Base-by-base conservation (phyloP, 35 echinoderm and acorn worm genomes). In the Apostichopus japonicus region DNA sequence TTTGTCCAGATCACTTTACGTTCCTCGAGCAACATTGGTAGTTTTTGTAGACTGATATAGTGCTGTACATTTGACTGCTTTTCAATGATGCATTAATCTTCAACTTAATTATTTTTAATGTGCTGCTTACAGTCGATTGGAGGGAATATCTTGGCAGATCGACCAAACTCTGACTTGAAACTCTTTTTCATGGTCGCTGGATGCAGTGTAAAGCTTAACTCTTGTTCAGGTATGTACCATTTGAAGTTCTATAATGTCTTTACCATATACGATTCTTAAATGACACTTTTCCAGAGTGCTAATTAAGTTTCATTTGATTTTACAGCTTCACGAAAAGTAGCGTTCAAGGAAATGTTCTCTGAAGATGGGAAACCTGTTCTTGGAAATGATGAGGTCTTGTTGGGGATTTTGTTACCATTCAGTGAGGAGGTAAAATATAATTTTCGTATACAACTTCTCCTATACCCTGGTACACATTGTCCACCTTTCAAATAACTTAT, bases 371-470 rank as follows among this genome's bases (percentile, higher is more conserved):
- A 51, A 73, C 65, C 59, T 72, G 25, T 6, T 13, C 56, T 89
- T 59, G 62, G 63, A 17, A 23, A 17, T 53, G 86, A 89, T 73
- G 86, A 89, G 24, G n/a, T 89, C 7, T 25, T 89, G n/a, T 16
- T 89, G 57, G 86, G 86, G 17, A 72, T 89, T 53, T 21, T 89
- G 56, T 24, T 89, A n/a, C 86, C 86, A 24, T 89, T 89, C 56
- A 72, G 22, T 72, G 62, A 89, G 9, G 67, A 89, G 86, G 86
- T 89, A 84, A 82, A 82, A 10, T 16, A 56, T 82, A 6, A 56
- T 82, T 19, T 78, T 78, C 17, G 8, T 11, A 17, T 78, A 44
- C 77, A 44, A 0, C 0, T 13, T 78, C 21, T 78, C 17, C 57
- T 61, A 13, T 61, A 61, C 57, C 33, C 33, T 61, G 57, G 57